Conservation (phyloP, 2,888 invertebrate genomes). For the Rotaria magnacalcarata region DNA sequence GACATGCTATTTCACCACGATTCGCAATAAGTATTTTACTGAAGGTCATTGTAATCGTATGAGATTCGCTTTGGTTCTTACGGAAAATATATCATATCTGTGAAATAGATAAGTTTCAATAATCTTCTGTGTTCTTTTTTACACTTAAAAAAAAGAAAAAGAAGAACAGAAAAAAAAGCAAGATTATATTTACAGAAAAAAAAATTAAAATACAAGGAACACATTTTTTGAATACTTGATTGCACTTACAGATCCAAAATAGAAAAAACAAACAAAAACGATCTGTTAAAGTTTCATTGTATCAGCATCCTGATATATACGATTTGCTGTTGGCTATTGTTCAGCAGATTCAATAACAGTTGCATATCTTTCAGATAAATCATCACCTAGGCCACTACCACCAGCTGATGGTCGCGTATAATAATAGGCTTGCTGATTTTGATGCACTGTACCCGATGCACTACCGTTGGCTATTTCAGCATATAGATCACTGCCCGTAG, state of each 20-base stretch:
- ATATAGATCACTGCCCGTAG: background rate
- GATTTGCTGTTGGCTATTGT: slow-evolving; percentile 18
- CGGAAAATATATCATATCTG: background rate
- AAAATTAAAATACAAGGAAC: background rate
- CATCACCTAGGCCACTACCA: background rate
- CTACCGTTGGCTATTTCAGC: slow-evolving; percentile 27
- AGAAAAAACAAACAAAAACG: background rate
- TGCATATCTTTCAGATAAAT: slow-evolving; percentile 24
- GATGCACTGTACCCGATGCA: slow-evolving; percentile 30
- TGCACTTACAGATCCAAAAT: slow-evolving; percentile 8
- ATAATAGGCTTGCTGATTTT: background rate
- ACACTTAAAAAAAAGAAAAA: background rate
- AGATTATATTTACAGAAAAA: slow-evolving; percentile 10
- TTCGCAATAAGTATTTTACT: slow-evolving; percentile 60
- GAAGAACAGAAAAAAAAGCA: background rate
- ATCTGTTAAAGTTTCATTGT: background rate
- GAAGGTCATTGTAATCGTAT: slow-evolving; percentile 49
- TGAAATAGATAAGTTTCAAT: background rate
- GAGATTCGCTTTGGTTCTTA: background rate
- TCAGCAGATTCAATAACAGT: slow-evolving; percentile 10
- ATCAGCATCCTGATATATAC: slow-evolving; percentile 24
- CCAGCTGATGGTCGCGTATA: background rate
- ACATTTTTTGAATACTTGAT: slow-evolving; percentile 17
- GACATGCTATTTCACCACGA: slow-evolving; percentile 60
- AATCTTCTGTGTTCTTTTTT: background rate